phyloP scores from a whole-genome alignment of 2,888 invertebrate species.

The Dascillus cervinus region DNA sequence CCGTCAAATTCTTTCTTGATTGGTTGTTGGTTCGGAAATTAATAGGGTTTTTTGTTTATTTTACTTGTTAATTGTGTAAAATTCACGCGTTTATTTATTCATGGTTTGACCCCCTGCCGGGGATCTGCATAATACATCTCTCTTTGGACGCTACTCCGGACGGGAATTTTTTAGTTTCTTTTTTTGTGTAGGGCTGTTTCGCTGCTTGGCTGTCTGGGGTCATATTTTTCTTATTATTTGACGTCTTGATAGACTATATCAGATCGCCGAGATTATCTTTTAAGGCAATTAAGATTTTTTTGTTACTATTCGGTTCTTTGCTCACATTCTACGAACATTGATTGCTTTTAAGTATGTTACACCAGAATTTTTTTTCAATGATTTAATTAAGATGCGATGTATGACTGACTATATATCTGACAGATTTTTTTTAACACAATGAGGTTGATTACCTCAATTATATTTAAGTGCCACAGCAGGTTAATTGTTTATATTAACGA shows the following conservation, averaged over 20 bases:
- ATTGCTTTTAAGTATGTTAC: no score
- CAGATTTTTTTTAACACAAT: no score
- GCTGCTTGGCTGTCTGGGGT: constrained; percentile 19
- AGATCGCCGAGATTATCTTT: constrained; percentile 21
- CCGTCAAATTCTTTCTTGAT: constrained; percentile 41
- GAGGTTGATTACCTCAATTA: no score
- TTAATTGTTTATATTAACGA: no score
- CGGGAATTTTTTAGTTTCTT: constrained; percentile 23
- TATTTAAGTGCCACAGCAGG: no score
- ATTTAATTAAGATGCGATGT: no score
- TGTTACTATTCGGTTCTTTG: no score
- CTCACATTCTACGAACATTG: no score
- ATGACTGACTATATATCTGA: no score
- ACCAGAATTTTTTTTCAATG: no score
- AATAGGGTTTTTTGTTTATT: constrained; percentile 43
- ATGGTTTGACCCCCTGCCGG: constrained; percentile 40
- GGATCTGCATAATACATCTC: constrained; percentile 40
- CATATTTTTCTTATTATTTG: constrained; percentile 33
- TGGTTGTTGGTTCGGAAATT: constrained; percentile 41
- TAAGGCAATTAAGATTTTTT: constrained; percentile 21
- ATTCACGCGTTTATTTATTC: constrained; percentile 46
- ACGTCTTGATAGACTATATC: constrained; percentile 34
- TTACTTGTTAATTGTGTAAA: constrained; percentile 46
- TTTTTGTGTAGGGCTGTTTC: constrained; percentile 23
- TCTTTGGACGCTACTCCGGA: constrained; percentile 32